Percentiles rank a stretch among this genome's conserved stretches.
Conservation (phyloP, 2,888 invertebrate species). For the Pantelozetes paolii region DNA sequence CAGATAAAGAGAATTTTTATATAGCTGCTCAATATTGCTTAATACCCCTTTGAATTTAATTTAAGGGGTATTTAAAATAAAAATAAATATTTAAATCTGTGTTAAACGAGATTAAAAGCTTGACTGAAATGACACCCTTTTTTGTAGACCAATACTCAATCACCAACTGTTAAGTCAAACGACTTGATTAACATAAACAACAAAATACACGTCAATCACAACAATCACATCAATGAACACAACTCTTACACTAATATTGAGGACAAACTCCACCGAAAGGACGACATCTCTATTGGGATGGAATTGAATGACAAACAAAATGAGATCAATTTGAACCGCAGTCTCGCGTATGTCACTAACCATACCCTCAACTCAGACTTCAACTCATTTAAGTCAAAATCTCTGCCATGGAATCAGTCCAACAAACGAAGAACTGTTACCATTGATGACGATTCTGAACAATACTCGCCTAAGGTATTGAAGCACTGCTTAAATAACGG, state of each 20-base stretch:
- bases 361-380: not conserved
- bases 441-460: not conserved
- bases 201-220: too few relatives aligned
- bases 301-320: not conserved
- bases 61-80: too few relatives aligned
- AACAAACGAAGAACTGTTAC: not conserved
- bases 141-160: constrained; percentile 26
- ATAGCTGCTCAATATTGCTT: too few relatives aligned
- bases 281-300: not conserved
- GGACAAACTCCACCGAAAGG: not conserved
- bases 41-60: too few relatives aligned
- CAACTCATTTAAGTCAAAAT: not conserved
- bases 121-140: too few relatives aligned
- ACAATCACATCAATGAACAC: too few relatives aligned
- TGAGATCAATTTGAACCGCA: not conserved
- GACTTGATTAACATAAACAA: too few relatives aligned
- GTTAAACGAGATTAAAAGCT: too few relatives aligned
- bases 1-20: too few relatives aligned
- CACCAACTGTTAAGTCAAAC: not conserved
- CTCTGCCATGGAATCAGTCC: constrained; percentile 27
- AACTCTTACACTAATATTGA: not conserved
- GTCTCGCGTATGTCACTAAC: not conserved
- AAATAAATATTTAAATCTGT: too few relatives aligned
- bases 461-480: not conserved
- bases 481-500: not conserved